Evolutionary conservation across 2,888 invertebrate genomes (phyloP).

Genomic region (Cryptops parisi): DNA sequence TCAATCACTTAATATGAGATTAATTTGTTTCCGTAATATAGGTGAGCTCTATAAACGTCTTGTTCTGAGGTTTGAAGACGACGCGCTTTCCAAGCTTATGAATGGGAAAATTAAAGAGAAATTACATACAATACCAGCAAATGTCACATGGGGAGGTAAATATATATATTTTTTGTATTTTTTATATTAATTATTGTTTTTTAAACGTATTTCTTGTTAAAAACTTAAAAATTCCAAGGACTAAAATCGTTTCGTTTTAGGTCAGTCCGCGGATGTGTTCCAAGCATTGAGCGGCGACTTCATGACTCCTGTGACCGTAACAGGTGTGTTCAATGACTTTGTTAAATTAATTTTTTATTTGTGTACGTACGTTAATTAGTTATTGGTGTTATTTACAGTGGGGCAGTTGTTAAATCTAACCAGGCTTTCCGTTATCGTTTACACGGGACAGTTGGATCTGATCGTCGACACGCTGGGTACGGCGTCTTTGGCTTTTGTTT

Average conservation of each 20-base stretch:
- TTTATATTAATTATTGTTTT: not conserved
- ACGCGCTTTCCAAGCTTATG: constrained; percentile 44
- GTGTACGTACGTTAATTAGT: too few relatives aligned
- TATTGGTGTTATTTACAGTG: constrained; percentile 39
- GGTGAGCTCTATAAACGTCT: constrained; percentile 21
- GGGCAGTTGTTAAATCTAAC: constrained; percentile 52
- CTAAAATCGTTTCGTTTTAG: too few relatives aligned
- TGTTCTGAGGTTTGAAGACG: constrained; percentile 21
- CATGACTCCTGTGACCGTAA: constrained; percentile 60
- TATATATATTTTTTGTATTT: not conserved
- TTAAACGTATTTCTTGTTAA: not conserved
- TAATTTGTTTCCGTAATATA: not conserved
- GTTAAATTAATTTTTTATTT: not conserved
- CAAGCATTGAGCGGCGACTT: constrained; percentile 46
- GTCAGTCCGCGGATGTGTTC: constrained; percentile 46
- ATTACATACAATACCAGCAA: constrained; percentile 44
- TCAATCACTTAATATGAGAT: not conserved
- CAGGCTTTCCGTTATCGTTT: constrained; percentile 49
- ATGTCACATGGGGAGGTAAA: constrained; percentile 48
- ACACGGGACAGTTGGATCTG: constrained; percentile 67
- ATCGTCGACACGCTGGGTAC: constrained; percentile 68
- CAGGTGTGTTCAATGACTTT: constrained; percentile 35
- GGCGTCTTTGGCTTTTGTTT: not conserved
- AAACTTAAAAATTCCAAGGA: too few relatives aligned
- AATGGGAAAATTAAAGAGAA: constrained; percentile 50